A percentile compares a stretch with the other conserved stretches of the same genome.
Evolutionary conservation across 2,888 invertebrate species (phyloP).

Genomic region (Mesoligia furuncula): DNA sequence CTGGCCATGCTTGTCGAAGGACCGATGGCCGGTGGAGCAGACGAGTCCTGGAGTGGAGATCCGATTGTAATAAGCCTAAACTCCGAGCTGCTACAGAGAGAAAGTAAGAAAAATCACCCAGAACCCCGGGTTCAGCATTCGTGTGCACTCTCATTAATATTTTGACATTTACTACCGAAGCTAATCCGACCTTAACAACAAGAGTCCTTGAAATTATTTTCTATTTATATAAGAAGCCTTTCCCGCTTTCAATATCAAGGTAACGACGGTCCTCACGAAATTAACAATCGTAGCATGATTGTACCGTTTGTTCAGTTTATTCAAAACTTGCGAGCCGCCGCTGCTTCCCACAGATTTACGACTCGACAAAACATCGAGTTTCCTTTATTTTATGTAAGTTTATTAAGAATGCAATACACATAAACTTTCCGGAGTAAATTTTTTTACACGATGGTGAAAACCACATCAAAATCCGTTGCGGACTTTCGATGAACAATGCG

Average conservation of each 20-base stretch:
- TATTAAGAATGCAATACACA: background rate
- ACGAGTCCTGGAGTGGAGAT: too few species aligned
- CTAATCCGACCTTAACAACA: background rate
- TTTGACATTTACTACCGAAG: background rate
- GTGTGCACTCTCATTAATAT: background rate
- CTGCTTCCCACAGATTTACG: background rate
- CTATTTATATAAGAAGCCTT: conserved; percentile 19
- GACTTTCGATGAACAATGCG: background rate
- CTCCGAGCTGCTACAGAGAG: background rate
- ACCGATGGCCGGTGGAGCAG: too few species aligned
- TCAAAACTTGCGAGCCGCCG: background rate
- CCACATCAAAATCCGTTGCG: background rate
- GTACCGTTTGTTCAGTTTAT: conserved; percentile 44
- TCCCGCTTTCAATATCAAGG: conserved; percentile 8
- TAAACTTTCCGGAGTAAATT: background rate
- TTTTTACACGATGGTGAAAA: background rate
- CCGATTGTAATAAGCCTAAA: background rate
- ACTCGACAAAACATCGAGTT: background rate
- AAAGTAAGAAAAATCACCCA: background rate
- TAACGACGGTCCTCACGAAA: background rate
- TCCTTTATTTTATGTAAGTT: background rate
- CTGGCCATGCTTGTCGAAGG: too few species aligned
- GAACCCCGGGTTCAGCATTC: background rate
- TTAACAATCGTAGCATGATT: conserved; percentile 38
- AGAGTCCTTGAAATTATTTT: background rate